Evolutionary conservation across 2,888 invertebrate genomes (phyloP).

Genomic region (Bursaphelenchus okinawaensis): DNA sequence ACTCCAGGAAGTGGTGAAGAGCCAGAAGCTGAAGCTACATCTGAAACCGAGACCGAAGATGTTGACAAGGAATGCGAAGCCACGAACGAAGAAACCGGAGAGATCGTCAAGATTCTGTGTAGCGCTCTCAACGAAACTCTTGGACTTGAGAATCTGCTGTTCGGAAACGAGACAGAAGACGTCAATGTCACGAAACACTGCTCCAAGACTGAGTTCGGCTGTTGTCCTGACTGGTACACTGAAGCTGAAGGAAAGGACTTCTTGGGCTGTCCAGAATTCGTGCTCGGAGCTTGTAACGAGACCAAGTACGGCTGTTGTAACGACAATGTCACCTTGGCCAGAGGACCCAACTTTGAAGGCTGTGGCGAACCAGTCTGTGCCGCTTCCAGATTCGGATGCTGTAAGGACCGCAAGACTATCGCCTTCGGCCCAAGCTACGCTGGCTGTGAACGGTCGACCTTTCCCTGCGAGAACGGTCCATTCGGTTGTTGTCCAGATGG

Average conservation of each 20-base stretch:
- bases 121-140: constrained; percentile 16
- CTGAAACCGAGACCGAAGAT: constrained; percentile 19
- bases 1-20: constrained; percentile 32
- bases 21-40: neutral
- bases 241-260: constrained; percentile 52
- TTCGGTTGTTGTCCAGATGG: constrained; percentile 80
- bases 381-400: constrained; percentile 60
- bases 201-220: constrained; percentile 54
- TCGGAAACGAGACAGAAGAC: constrained; percentile 26
- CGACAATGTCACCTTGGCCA: constrained; percentile 75
- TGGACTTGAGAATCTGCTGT: neutral
- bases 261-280: constrained; percentile 51
- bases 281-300: constrained; percentile 59
- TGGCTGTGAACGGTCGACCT: constrained; percentile 50
- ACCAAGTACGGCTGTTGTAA: constrained; percentile 79
- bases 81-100: constrained; percentile 30
- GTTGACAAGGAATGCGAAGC: constrained; percentile 32
- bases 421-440: constrained; percentile 58
- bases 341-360: constrained; percentile 74
- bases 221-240: constrained; percentile 58
- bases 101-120: constrained; percentile 24
- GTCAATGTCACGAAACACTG: constrained; percentile 49
- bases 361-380: constrained; percentile 64
- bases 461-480: constrained; percentile 62
- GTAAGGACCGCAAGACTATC: constrained; percentile 60